phyloP scores from a whole-genome alignment of 2,888 invertebrate genomes.

The Pammene fasciana region DNA sequence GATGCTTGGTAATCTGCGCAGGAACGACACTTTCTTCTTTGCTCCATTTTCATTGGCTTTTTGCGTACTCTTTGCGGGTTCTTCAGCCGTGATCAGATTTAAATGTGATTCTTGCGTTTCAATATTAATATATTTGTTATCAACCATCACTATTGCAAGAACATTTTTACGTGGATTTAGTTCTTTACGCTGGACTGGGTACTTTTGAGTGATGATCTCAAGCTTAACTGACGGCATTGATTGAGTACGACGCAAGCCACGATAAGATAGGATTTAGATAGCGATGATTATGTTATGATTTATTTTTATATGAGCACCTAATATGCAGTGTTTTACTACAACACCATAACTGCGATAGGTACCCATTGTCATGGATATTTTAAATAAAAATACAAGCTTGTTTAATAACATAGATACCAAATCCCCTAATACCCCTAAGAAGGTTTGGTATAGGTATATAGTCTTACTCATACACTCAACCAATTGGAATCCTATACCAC shows the following conservation, averaged over 20 bases:
- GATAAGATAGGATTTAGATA: slow-evolving; percentile 66
- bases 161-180: slow-evolving; percentile 57
- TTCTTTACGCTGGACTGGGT: slow-evolving; percentile 55
- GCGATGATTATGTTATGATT: slow-evolving; percentile 35
- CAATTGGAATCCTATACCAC: too few relatives aligned
- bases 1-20: slow-evolving; percentile 58
- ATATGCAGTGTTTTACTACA: neutral
- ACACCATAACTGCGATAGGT: neutral
- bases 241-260: slow-evolving; percentile 71
- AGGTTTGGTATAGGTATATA: too few relatives aligned
- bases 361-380: too few relatives aligned
- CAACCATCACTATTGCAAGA: slow-evolving; percentile 44
- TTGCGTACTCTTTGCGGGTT: slow-evolving; percentile 46
- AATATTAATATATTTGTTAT: slow-evolving; percentile 18
- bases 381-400: too few relatives aligned
- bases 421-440: too few relatives aligned
- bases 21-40: slow-evolving; percentile 48
- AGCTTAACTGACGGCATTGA: slow-evolving; percentile 74
- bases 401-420: too few relatives aligned
- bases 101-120: slow-evolving; percentile 22
- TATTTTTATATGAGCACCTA: slow-evolving; percentile 5
- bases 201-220: slow-evolving; percentile 61
- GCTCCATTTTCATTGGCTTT: slow-evolving; percentile 47
- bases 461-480: too few relatives aligned
- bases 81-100: slow-evolving; percentile 39